Conservation (phyloP, 2,113 vertebrate genomes). For the Carassius auratus region DNA sequence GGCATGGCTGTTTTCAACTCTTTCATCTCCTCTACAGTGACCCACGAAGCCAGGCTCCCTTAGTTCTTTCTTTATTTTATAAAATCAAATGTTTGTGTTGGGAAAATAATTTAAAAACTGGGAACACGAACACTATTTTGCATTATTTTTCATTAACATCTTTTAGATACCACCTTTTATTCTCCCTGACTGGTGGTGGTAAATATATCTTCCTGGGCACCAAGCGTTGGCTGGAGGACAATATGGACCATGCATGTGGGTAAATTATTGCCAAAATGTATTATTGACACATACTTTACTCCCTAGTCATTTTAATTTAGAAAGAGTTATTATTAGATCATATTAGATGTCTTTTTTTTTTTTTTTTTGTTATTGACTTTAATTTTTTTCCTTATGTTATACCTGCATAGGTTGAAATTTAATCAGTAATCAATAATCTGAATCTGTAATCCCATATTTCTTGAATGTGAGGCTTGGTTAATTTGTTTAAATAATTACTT, state of each 20-base stretch:
- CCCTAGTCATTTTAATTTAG: too few species aligned
- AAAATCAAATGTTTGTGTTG: not conserved
- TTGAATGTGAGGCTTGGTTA: not conserved
- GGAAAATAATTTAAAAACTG: not conserved
- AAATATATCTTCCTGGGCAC: slow-evolving; percentile 81
- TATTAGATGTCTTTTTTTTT: too few species aligned
- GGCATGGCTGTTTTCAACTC: slow-evolving; percentile 76
- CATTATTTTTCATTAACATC: not conserved
- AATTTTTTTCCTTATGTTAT: too few species aligned
- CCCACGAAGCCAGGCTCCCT: slow-evolving; percentile 71
- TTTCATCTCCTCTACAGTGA: slow-evolving; percentile 75
- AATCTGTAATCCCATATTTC: not conserved
- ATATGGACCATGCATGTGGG: slow-evolving; percentile 77
- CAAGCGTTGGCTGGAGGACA: slow-evolving; percentile 79
- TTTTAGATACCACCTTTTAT: slow-evolving; percentile 70
- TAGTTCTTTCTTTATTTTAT: slow-evolving; percentile 49
- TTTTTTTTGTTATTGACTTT: too few species aligned
- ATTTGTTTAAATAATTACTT: not conserved
- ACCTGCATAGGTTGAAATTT: not conserved
- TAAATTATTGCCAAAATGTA: not conserved
- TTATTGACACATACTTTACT: not conserved
- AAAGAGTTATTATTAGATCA: too few species aligned
- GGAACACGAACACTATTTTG: too few species aligned
- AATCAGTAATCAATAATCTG: not conserved
- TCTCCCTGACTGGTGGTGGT: slow-evolving; percentile 78